Evolutionary conservation across 2,113 vertebrate species (phyloP).

Genomic region (Ctenomys sociabilis): DNA sequence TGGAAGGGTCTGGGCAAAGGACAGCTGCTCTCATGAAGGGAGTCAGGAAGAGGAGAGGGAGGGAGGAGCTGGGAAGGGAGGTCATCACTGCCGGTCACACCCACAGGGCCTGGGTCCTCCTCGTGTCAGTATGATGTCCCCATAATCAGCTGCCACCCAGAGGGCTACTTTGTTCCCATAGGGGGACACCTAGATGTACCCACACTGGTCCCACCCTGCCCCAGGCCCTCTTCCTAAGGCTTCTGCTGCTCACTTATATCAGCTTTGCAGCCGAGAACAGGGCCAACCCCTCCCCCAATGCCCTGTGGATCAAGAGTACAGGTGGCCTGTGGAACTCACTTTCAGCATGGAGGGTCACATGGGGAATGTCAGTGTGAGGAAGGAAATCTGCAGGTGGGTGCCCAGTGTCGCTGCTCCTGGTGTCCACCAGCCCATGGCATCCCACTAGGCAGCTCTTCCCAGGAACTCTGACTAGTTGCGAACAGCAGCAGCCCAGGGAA

Average conservation of each 20-base stretch:
- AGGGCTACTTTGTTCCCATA: background rate
- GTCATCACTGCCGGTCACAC: rapidly evolving
- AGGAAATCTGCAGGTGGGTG: background rate
- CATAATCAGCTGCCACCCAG: background rate
- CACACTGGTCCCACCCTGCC: background rate
- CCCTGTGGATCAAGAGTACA: too few relatives aligned
- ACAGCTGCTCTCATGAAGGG: background rate
- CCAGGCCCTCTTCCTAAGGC: background rate
- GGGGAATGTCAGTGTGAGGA: background rate
- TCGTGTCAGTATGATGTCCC: background rate
- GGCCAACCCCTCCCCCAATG: background rate
- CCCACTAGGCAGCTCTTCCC: background rate
- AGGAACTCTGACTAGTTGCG: background rate
- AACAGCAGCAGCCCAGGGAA: background rate
- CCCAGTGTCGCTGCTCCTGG: background rate
- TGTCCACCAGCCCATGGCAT: background rate
- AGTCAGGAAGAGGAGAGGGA: background rate
- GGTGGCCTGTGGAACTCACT: background rate
- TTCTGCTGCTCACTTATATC: background rate
- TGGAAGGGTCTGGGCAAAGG: background rate
- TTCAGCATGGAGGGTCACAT: background rate
- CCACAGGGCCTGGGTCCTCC: background rate
- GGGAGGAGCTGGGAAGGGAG: background rate
- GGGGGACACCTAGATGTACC: background rate
- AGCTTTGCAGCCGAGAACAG: background rate